Evolutionary conservation across 2,888 invertebrate species (phyloP).

Genomic region (Autographa pulchrina): DNA sequence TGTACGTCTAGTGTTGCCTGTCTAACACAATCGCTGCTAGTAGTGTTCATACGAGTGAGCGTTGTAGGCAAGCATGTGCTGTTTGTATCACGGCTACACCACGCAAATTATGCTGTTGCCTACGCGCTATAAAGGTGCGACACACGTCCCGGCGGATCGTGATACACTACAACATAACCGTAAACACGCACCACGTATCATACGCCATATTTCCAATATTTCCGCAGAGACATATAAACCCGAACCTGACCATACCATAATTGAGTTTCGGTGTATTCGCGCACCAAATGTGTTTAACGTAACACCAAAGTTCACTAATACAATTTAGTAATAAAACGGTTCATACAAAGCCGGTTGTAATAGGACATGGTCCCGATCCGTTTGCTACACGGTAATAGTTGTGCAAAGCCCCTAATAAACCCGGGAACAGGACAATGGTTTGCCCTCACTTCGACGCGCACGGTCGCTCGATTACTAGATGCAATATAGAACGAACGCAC

Average conservation of each 20-base stretch:
- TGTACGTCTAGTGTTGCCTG: too few relatives aligned
- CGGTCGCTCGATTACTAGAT: conserved; percentile 20
- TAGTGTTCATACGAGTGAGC: too few relatives aligned
- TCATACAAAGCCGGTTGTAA: conserved; percentile 33
- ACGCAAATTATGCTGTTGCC: conserved; percentile 61
- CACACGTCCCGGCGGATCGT: conserved; percentile 37
- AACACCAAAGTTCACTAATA: conserved; percentile 34
- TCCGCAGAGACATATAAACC: conserved; percentile 50
- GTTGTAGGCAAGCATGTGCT: conserved; percentile 32
- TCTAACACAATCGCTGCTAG: too few relatives aligned
- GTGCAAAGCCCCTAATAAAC: conserved; percentile 54
- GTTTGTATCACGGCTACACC: conserved; percentile 51
- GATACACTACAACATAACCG: conserved; percentile 27
- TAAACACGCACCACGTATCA: conserved; percentile 29
- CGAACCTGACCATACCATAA: conserved; percentile 49
- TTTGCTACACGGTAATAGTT: conserved; percentile 48
- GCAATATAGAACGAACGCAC: conserved; percentile 15
- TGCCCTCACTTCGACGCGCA: conserved; percentile 27
- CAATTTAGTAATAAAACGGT: conserved; percentile 40
- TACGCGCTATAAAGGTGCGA: conserved; percentile 48
- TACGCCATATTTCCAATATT: conserved; percentile 41
- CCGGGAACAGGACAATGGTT: conserved; percentile 37
- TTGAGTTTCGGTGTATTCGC: conserved; percentile 39
- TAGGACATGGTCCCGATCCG: conserved; percentile 40
- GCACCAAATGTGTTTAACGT: conserved; percentile 24